Evolutionary conservation across 2,888 invertebrate genomes (phyloP), one percentile per base, ranked within the genome.

Genomic region (Thereva nobilitata): DNA sequence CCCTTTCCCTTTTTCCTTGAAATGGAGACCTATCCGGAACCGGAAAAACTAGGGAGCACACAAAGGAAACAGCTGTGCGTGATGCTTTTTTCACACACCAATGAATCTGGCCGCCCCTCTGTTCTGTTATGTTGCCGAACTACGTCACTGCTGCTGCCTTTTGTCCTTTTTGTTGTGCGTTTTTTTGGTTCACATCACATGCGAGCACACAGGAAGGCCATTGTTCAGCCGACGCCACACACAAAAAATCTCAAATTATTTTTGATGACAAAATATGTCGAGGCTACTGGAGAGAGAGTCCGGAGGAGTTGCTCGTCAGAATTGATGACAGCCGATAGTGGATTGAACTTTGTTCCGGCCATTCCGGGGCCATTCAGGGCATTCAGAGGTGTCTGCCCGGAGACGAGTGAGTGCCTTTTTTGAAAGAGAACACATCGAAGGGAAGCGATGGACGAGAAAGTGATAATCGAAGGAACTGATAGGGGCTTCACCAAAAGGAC

Each of bases 251-350:
- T 9, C 7, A 50, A 50, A 50, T 50, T 23, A 50, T 50, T 8
- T 50, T 50, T 50, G 50, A 50, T 50, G 50, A 47, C 50, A 23
- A 23, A 34, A 50, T 10, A 50, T 50, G 50, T 42, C 7, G 4
- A 42, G 42, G n/a, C 42, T 42, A 4, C 8, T 3, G n/a, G 42
- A 9, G 42, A 42, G 42, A 2, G 50, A 50, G 50, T 7, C 4
- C 12, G n/a, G 2, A 10, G 50, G 50, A 35, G 34, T 50, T 50
- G 12, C 50, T 50, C 35, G 50, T 50, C 50, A 50, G 35, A 50
- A 50, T 50, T 50, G 50, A 50, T 50, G 50, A 50, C 50, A 50
- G 50, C 34, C 50, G 34, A 50, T 50, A 50, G 3, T 23, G 50
- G 35, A 50, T 50, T 12, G 50, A 34, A 50, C 23, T 23, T 50